Conservation (phyloP, 1,140 invertebrate species). For the Drosophila azteca region DNA sequence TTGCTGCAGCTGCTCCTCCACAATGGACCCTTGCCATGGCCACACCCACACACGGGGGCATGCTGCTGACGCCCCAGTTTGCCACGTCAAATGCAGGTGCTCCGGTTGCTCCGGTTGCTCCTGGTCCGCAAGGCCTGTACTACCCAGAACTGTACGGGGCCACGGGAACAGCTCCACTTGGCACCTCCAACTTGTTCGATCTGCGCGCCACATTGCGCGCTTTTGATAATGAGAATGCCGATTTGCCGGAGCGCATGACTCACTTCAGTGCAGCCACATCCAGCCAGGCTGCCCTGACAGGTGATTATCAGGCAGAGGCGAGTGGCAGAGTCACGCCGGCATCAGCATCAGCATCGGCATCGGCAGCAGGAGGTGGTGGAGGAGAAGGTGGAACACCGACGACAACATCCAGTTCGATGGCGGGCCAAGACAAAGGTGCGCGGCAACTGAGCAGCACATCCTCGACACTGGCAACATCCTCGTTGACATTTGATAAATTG, state of each 20-base stretch:
- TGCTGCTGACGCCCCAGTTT: constrained; percentile 69
- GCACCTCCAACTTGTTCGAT: constrained; percentile 68
- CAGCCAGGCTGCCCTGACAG: constrained; percentile 40
- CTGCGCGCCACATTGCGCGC: constrained; percentile 72
- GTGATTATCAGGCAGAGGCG: constrained; percentile 54
- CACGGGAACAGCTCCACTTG: constrained; percentile 14
- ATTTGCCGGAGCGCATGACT: constrained; percentile 73
- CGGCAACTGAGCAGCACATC: constrained; percentile 70
- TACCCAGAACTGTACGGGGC: constrained; percentile 61
- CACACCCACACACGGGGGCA: constrained; percentile 65
- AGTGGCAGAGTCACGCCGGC: constrained; percentile 8
- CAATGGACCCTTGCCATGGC: constrained; percentile 75
- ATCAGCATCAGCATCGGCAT: constrained; percentile 1
- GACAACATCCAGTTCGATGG: constrained; percentile 22
- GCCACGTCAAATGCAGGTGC: constrained; percentile 23
- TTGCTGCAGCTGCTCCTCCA: constrained; percentile 35
- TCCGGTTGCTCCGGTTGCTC: background rate
- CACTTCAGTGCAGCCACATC: constrained; percentile 40
- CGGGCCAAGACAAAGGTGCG: constrained; percentile 41
- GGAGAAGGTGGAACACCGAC: background rate
- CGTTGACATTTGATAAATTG: constrained; percentile 82
- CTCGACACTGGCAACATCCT: constrained; percentile 72
- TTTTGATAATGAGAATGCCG: constrained; percentile 74
- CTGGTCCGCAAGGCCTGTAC: constrained; percentile 31
- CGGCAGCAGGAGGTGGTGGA: constrained; percentile 9